Base-by-base conservation (phyloP, 2,797 vertebrate species). In the Apogon talboti region DNA sequence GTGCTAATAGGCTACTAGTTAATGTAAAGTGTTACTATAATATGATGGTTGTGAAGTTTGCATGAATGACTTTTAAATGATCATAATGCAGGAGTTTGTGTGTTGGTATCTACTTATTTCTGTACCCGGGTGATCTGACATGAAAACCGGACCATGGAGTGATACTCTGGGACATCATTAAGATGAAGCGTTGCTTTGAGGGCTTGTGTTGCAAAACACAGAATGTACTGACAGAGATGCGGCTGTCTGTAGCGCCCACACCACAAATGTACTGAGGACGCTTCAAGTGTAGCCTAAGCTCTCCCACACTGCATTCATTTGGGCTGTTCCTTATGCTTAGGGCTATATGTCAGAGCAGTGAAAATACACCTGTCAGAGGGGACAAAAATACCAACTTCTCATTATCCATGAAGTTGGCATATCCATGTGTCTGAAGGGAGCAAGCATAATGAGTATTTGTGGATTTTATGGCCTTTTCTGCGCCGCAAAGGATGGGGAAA, bases 381-480 rank as follows among this genome's bases (percentile, higher is more conserved):
- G 45, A 64, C 71, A 71, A 59, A 81, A 81, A 78, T 80, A 71
- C 62, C 11, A 9, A 66, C 69, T 70, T 84, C 74, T 86, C 78
- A 82, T 85, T 81, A 76, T 84, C 59, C 55, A 62, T 57, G 58
- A 62, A 48, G 63, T 60, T 56, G 64, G 28, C 54, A 38, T 53
- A 61, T 84, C 72, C 14, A n/a, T 58, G 67, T 51, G 44, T 74
- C 66, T 71, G 57, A 73, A 30, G 54, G 59, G 51, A 81, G 49
- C 37, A n/a, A 24, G 47, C 11, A 3, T 48, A 40, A 82, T 78
- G 62, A 71, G 73, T 66, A 37, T 78, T 71, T 77, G 62, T 64
- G 66, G 66, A 76, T 74, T 82, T 82, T 65, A 56, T 19, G 51
- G 51, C 33, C 43, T 51, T 61, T 74, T 73, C 68, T 69, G 65